These are phyloP conservation scores for Tokudaia muenninki DNA, from an alignment of 2,797 vertebrate genomes.

Conservation along the genomic window DNA sequence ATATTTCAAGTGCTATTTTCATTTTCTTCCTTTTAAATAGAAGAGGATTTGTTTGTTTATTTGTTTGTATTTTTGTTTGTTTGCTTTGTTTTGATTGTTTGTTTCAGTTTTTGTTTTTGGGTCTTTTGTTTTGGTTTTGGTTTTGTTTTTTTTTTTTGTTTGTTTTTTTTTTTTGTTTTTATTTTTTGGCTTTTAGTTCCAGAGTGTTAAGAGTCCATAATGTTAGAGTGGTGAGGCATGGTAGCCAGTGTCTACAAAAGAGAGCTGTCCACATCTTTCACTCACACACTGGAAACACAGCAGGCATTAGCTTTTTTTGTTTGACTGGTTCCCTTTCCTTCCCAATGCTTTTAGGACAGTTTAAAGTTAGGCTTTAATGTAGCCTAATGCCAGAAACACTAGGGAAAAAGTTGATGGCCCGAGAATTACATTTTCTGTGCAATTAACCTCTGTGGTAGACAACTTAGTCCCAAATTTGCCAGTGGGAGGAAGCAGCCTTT, in stretches of 20 bases:
- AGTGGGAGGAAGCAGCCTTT: conserved; percentile 2
- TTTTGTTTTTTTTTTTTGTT: too few relatives aligned
- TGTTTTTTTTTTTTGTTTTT: neutral
- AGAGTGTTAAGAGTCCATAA: neutral
- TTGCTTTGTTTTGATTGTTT: neutral
- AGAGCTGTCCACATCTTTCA: neutral
- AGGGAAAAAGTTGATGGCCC: conserved; percentile 2
- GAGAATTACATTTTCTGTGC: conserved; percentile 65
- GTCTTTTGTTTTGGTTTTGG: too few relatives aligned
- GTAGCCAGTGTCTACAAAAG: neutral
- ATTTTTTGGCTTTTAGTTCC: neutral
- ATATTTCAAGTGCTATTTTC: neutral
- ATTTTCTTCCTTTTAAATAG: neutral
- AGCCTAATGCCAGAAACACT: conserved; percentile 49
- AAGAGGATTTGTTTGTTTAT: neutral
- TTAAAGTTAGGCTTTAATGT: conserved; percentile 45
- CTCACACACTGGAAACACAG: neutral
- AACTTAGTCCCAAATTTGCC: conserved; percentile 64
- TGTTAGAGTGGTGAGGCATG: neutral
- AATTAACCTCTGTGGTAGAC: conserved; percentile 67
- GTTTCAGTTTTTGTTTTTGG: too few relatives aligned
- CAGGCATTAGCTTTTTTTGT: neutral
- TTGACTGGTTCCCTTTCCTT: conserved; percentile 23
- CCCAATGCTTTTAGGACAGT: conserved; percentile 17
- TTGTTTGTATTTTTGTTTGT: neutral